phyloP scores from a whole-genome alignment of 2,113 vertebrate genomes.

The Rhinogobius similis region DNA sequence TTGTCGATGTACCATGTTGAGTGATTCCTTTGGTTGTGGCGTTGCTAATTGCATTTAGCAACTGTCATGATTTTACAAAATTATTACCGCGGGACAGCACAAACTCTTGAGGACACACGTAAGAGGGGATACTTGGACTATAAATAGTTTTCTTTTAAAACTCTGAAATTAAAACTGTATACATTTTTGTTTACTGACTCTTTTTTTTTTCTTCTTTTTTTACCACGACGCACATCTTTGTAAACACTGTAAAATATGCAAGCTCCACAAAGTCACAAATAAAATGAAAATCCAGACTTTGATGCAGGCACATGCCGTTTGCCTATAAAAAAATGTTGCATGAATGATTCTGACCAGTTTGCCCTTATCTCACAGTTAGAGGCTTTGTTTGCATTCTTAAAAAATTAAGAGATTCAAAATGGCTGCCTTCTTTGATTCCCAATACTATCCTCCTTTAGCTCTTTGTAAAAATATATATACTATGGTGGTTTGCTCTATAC shows the following conservation, averaged over 20 bases:
- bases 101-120: constrained; percentile 62
- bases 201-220: constrained; percentile 27
- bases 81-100: constrained; percentile 62
- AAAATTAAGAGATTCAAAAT: constrained; percentile 29
- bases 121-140: constrained; percentile 55
- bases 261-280: constrained; percentile 78
- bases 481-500: constrained; percentile 59
- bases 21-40: constrained; percentile 76
- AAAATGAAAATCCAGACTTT: constrained; percentile 61
- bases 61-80: constrained; percentile 38
- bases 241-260: constrained; percentile 81
- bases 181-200: constrained; percentile 67
- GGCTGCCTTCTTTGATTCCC: constrained; percentile 37
- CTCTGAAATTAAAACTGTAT: constrained; percentile 66
- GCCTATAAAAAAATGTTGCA: constrained; percentile 56
- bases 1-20: constrained; percentile 37
- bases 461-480: constrained; percentile 76
- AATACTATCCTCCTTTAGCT: constrained; percentile 29
- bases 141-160: constrained; percentile 45
- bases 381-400: constrained; percentile 20
- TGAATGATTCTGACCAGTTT: constrained; percentile 41
- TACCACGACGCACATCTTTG: constrained; percentile 75
- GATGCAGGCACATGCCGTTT: constrained; percentile 75
- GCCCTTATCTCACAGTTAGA: constrained; percentile 12
- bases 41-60: constrained; percentile 64